These are phyloP conservation scores for Drosophila pachea DNA, from an alignment of 1,140 invertebrate species.

Conservation along the genomic window DNA sequence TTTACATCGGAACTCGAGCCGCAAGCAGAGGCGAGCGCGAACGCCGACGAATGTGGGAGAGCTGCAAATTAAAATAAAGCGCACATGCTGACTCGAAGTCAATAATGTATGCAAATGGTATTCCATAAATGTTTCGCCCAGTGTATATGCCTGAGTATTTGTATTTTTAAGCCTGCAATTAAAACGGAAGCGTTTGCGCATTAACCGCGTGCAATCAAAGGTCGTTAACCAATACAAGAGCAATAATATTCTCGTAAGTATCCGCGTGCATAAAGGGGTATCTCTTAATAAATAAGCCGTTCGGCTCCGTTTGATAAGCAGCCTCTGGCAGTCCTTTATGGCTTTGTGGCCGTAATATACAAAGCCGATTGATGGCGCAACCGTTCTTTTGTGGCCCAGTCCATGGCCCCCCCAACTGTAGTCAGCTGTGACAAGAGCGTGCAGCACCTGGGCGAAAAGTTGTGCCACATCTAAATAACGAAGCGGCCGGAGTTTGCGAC, in stretches of 20 bases:
- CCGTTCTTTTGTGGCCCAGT: conserved; percentile 28
- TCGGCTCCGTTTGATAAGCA: conserved; percentile 37
- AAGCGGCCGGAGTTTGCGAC: background rate
- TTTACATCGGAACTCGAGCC: conserved; percentile 14
- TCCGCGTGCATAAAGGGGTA: background rate
- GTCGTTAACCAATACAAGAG: conserved; percentile 38
- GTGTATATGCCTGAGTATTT: background rate
- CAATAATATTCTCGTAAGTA: background rate
- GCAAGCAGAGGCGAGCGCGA: background rate
- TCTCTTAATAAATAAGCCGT: conserved; percentile 1
- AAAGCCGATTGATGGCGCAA: conserved; percentile 38
- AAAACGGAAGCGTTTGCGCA: conserved; percentile 18
- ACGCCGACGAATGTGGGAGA: background rate
- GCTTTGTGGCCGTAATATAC: conserved; percentile 21
- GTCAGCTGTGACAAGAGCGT: background rate
- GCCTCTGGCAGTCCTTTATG: conserved; percentile 40
- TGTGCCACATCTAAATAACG: conserved; percentile 1
- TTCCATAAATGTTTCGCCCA: conserved; percentile 20
- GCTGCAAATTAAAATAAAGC: conserved; percentile 39
- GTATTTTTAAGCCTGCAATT: conserved; percentile 25
- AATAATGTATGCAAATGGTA: conserved; percentile 45
- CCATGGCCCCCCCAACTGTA: conserved; percentile 11
- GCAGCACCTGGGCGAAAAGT: background rate
- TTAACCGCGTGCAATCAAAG: conserved; percentile 36
- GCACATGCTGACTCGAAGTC: conserved; percentile 16